These are phyloP conservation scores for Pocota personata DNA, from an alignment of 2,888 invertebrate species.

Conservation along the genomic window DNA sequence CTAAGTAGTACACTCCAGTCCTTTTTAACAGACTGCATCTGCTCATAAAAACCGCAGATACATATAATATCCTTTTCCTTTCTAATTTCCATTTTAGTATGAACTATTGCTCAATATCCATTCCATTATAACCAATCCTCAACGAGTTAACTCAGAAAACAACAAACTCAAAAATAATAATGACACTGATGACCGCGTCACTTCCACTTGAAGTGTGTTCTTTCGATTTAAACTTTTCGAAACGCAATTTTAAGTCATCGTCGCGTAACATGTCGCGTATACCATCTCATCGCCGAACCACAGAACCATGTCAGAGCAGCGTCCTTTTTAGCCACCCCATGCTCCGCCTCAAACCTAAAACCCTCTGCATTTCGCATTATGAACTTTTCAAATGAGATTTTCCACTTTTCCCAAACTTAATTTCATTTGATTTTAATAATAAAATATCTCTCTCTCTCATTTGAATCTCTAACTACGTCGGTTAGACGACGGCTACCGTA, in stretches of 20 bases:
- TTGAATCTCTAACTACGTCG: conserved; percentile 52
- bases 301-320: conserved; percentile 17
- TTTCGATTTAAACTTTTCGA: conserved; percentile 61
- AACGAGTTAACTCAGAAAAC: neutral
- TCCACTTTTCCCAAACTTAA: conserved; percentile 70
- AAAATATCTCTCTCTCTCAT: conserved; percentile 70
- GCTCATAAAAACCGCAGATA: too few species aligned
- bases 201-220: conserved; percentile 49
- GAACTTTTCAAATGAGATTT: conserved; percentile 74
- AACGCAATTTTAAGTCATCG: conserved; percentile 56
- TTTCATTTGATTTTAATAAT: conserved; percentile 74
- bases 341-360: conserved; percentile 1
- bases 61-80: too few species aligned
- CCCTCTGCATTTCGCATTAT: conserved; percentile 57
- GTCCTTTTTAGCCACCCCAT: neutral
- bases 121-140: neutral
- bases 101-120: neutral
- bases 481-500: conserved; percentile 17
- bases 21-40: too few species aligned
- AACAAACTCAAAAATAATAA: conserved; percentile 2
- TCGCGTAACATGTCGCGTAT: conserved; percentile 41
- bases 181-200: conserved; percentile 54
- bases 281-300: conserved; percentile 24
- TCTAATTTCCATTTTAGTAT: too few species aligned
- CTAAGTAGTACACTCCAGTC: too few species aligned